Base-by-base conservation (phyloP, 2,888 invertebrate species). In the Schizotus pectinicornis region DNA sequence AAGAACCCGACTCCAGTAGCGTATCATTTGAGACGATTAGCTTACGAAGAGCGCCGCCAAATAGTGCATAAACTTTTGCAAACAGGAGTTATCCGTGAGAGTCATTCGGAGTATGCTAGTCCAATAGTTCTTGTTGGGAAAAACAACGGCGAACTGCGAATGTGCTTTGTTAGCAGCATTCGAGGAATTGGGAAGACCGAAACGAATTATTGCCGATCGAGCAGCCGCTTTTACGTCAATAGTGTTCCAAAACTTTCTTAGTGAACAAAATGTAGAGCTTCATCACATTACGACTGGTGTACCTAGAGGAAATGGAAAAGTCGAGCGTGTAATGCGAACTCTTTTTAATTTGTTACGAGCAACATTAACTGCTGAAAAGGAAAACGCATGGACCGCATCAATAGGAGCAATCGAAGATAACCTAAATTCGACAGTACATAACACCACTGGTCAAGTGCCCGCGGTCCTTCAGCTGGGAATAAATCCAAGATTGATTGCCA, bases 41-140 rank as follows among this genome's bases (percentile, higher is more conserved):
- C 67, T 9, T 49, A 42, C 36, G 52, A 50, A 5, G 65, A 70
- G 56, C 50, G 51, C 43, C 48, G 54, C 22, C 53, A 60, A 58
- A 60, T 70, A 46, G 57, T 55, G 59, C 13, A 35, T 32, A 59
- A 64, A 36, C 53, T 63, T 12, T 51, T 66, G 22, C 45, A 62
- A 7, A 62, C 65, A 6, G 62, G 60, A 1, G 60, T 69, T 30
- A 59, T 71, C 9, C 56, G 59, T 39, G 62, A 64, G 36, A 63
- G 68, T 51, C 46, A 47, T 31, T 70, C 71, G 1, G 64, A 69
- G 11, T 70, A 50, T 42, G 65, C 45, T n/a, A 45, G 9, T 32
- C 31, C 31, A 30, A 45, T 45, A 3, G 33, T 45, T 0, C 36
- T 69, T 1, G 63, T 63, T 1, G 62, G 61, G 36, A 70, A 68